Evolutionary conservation across 2,113 vertebrate species (phyloP).

Genomic region (Chaenogobius annularis): DNA sequence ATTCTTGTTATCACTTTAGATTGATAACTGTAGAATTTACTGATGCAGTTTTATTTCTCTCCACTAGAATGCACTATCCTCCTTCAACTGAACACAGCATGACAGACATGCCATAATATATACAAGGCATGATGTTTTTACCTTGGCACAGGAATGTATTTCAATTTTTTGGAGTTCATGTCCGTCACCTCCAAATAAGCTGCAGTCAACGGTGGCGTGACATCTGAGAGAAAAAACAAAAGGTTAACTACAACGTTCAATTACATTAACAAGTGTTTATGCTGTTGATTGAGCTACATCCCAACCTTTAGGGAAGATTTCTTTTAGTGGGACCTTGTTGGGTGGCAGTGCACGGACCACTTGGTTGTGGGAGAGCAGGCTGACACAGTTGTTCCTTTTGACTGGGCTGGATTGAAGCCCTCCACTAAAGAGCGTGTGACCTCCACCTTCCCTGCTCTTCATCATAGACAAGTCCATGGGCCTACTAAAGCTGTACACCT

Average conservation of each 20-base stretch:
- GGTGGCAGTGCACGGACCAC: conserved; percentile 86
- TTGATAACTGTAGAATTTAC: not conserved
- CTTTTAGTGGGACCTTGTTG: conserved; percentile 86
- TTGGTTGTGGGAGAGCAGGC: conserved; percentile 86
- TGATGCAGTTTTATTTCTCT: not conserved
- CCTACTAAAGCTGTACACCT: conserved; percentile 91
- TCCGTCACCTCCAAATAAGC: conserved; percentile 95
- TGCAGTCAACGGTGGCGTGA: conserved; percentile 83
- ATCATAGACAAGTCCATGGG: conserved; percentile 69
- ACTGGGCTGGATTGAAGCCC: conserved; percentile 59
- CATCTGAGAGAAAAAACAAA: conserved; percentile 76
- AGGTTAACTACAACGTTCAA: not conserved
- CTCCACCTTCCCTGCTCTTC: conserved; percentile 46
- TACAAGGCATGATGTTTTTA: conserved; percentile 58
- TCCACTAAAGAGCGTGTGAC: conserved; percentile 77
- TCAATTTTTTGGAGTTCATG: conserved; percentile 91
- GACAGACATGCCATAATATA: not conserved
- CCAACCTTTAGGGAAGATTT: conserved; percentile 93
- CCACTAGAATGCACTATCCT: conserved; percentile 39
- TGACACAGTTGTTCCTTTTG: conserved; percentile 85
- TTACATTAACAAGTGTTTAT: not conserved
- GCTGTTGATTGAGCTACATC: not conserved
- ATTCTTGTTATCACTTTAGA: not conserved
- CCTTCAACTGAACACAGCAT: not conserved
- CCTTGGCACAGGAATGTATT: conserved; percentile 93